phyloP scores from a whole-genome alignment of 2,797 vertebrate genomes.

The Triplophysa yarkandensis region DNA sequence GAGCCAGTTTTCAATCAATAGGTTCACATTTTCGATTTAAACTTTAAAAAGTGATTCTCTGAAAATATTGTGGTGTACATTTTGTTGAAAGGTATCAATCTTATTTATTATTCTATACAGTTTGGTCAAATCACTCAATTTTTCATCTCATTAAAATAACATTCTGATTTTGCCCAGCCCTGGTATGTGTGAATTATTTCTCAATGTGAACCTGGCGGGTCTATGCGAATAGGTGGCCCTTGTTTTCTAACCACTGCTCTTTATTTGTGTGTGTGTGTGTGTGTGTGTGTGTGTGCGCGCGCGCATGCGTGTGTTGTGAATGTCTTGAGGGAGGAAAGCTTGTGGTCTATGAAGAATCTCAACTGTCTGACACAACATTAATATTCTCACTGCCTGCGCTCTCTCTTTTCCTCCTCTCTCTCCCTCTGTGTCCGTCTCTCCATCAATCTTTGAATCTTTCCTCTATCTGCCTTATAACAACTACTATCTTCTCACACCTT shows the following conservation, averaged over 20 bases:
- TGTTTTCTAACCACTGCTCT: constrained; percentile 29
- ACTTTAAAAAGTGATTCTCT: no score
- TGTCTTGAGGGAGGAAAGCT: constrained; percentile 46
- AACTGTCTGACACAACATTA: constrained; percentile 72
- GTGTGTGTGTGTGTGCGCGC: constrained; percentile 44
- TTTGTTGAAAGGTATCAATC: not conserved
- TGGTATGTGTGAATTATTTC: not conserved
- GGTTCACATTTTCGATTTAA: no score
- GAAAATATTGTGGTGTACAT: no score
- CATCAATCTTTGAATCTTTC: constrained; percentile 52
- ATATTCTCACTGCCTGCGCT: constrained; percentile 69
- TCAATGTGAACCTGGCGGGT: constrained; percentile 26
- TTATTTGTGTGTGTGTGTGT: no score
- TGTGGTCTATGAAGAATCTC: constrained; percentile 67
- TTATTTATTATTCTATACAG: not conserved
- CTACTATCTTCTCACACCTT: constrained; percentile 53
- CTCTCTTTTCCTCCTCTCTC: constrained; percentile 51
- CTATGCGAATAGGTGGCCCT: constrained; percentile 35
- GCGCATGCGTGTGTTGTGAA: constrained; percentile 22
- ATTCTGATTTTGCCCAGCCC: not conserved
- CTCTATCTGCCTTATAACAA: constrained; percentile 51
- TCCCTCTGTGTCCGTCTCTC: constrained; percentile 45
- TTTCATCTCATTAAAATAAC: not conserved
- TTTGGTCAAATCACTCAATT: not conserved
- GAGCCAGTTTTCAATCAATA: no score